A percentile compares a stretch with the other conserved stretches of the same genome.
These are phyloP conservation scores for Microplitis deprimator DNA, from an alignment of 2,888 invertebrate species.

Conservation along the genomic window DNA sequence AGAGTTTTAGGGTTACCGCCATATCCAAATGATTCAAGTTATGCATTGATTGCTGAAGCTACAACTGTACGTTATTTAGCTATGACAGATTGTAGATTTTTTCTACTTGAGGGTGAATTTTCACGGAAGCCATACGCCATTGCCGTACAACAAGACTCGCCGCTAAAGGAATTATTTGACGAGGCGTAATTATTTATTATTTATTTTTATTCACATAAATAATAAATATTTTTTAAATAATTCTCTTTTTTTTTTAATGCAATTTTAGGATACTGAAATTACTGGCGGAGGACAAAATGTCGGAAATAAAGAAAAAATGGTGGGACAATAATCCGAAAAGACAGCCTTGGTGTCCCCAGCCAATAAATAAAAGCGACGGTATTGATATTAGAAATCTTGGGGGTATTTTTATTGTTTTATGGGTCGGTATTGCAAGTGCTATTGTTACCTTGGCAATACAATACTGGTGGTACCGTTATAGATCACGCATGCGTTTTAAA, in stretches of 20 bases:
- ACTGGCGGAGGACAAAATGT: not conserved
- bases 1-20: constrained; percentile 76
- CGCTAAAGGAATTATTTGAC: constrained; percentile 93
- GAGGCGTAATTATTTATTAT: constrained; percentile 83
- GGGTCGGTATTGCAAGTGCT: constrained; percentile 93
- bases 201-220: not conserved
- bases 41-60: constrained; percentile 95
- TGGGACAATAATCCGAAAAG: constrained; percentile 91
- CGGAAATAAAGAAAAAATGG: constrained; percentile 92
- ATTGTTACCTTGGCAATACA: constrained; percentile 93
- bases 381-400: constrained; percentile 98
- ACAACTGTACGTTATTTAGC: constrained; percentile 89
- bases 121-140: constrained; percentile 97
- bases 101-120: constrained; percentile 96
- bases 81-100: constrained; percentile 89
- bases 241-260: too few species aligned
- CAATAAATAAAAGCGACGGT: constrained; percentile 95
- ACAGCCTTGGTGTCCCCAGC: constrained; percentile 82
- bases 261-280: not conserved
- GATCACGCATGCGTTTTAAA: constrained; percentile 73
- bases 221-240: too few species aligned
- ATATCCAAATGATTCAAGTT: constrained; percentile 83
- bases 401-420: constrained; percentile 97
- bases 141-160: constrained; percentile 96
- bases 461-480: constrained; percentile 93